Conservation (phyloP, 2,888 invertebrate genomes). For the Didymodactylos carnosus region DNA sequence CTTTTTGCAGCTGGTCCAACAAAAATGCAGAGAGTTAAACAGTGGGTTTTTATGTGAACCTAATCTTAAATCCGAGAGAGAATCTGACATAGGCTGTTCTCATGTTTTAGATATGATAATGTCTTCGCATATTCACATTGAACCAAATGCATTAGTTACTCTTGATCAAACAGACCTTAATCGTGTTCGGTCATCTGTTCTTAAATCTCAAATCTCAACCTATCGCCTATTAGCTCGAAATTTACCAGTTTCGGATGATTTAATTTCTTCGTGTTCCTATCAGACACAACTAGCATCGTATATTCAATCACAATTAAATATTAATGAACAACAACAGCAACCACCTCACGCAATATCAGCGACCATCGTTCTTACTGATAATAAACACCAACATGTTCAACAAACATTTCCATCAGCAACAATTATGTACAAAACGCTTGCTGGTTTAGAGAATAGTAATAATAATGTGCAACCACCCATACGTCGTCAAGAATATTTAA, state of each 20-base stretch:
- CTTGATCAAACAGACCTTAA: background rate
- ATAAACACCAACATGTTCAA: too few relatives aligned
- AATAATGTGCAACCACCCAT: background rate
- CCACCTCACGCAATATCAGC: background rate
- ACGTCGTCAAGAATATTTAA: background rate
- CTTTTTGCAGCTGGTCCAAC: background rate
- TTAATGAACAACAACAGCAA: background rate
- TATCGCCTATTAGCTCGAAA: constrained; percentile 72
- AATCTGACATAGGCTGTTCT: too few relatives aligned
- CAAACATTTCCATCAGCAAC: background rate
- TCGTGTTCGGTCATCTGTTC: constrained; percentile 43
- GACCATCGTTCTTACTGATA: background rate
- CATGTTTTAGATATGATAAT: too few relatives aligned
- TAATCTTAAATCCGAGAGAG: too few relatives aligned
- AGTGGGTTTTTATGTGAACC: too few relatives aligned
- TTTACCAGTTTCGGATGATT: constrained; percentile 63
- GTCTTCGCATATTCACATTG: too few relatives aligned
- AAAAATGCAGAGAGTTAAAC: too few relatives aligned
- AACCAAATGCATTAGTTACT: background rate
- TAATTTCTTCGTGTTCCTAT: constrained; percentile 30
- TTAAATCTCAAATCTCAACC: constrained; percentile 77
- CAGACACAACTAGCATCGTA: background rate
- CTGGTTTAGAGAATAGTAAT: background rate
- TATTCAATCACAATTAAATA: background rate
- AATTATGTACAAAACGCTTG: background rate